Evolutionary conservation across 1,140 invertebrate species (phyloP), one percentile per base, ranked within the genome.

Genomic region (Drosophila takahashii): DNA sequence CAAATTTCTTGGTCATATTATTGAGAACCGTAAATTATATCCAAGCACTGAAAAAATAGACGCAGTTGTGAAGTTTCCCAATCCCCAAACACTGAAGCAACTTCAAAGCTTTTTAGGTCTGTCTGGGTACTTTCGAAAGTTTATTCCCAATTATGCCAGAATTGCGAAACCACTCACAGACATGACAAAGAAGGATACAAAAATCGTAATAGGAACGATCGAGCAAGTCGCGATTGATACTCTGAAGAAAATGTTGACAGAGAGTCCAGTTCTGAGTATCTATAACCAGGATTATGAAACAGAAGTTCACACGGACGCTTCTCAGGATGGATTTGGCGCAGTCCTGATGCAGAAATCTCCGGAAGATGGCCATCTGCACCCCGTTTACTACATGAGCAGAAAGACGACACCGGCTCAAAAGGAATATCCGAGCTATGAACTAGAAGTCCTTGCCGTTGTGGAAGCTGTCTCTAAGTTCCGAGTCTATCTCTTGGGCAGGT

Each of bases 81-180:
- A n/a, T n/a, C n/a, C n/a, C n/a, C n/a, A n/a, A n/a, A n/a, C n/a
- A n/a, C n/a, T n/a, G n/a, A n/a, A n/a, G n/a, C n/a, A n/a, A n/a
- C n/a, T n/a, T n/a, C n/a, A n/a, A n/a, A n/a, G n/a, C n/a, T n/a
- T n/a, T n/a, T n/a, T n/a, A n/a, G 16, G 15, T 18, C 15, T 42
- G 8, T 42, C 16, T 11, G 16, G 51, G 5, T 37, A 37, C 22
- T 37, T 53, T 13, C 4, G 51, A 8, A 51, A 34, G 16, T 51
- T 51, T 10, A 51, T 51, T 34, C 48, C 48, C 2, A 51, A 51
- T 13, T 50, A 50, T 50, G 27, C 48, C n/a, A 27, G 13, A 27
- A 34, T 50, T 27, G 48, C 27, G 15, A 51, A 34, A 51, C 48
- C 48, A 15, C 27, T 51, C n/a, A 51, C 29, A 16, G 48, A 51